A percentile compares a stretch with the other conserved stretches of the same genome.
phyloP scores from a whole-genome alignment of 2,797 vertebrate genomes.

The Melanotaenia maccullochi region DNA sequence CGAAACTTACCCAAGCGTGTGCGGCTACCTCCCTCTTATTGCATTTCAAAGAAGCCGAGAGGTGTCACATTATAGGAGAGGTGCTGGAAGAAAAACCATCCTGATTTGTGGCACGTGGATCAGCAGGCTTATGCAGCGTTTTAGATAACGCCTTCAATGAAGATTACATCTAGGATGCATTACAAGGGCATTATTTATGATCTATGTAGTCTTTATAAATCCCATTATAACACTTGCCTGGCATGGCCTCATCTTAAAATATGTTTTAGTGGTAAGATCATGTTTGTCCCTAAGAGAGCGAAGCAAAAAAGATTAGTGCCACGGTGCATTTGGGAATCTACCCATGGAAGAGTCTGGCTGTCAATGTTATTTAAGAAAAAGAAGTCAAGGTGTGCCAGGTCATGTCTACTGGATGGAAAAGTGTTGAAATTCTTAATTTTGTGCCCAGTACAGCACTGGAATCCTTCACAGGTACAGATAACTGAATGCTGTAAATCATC shows the following conservation, averaged over 20 bases:
- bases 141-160: slow-evolving; percentile 27
- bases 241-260: background rate
- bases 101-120: slow-evolving; percentile 27
- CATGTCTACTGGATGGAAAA: background rate
- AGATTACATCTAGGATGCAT: slow-evolving; percentile 25
- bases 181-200: slow-evolving; percentile 44
- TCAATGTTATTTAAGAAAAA: background rate
- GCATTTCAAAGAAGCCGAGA: slow-evolving; percentile 63
- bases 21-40: slow-evolving; percentile 40
- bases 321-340: background rate
- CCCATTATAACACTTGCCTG: slow-evolving; percentile 21
- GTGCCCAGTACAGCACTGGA: background rate
- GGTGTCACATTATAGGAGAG: slow-evolving; percentile 43
- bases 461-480: background rate
- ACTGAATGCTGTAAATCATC: background rate
- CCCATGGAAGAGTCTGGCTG: background rate
- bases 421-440: background rate
- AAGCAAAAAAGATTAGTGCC: slow-evolving; percentile 25
- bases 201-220: slow-evolving; percentile 35
- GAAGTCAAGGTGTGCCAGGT: background rate
- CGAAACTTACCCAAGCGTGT: background rate
- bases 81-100: slow-evolving; percentile 30
- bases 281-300: slow-evolving; percentile 20
- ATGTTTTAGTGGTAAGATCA: slow-evolving; percentile 21
- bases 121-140: slow-evolving; percentile 16